Evolutionary conservation across 2,113 vertebrate genomes (phyloP).

Genomic region (Connochaetes taurinus): DNA sequence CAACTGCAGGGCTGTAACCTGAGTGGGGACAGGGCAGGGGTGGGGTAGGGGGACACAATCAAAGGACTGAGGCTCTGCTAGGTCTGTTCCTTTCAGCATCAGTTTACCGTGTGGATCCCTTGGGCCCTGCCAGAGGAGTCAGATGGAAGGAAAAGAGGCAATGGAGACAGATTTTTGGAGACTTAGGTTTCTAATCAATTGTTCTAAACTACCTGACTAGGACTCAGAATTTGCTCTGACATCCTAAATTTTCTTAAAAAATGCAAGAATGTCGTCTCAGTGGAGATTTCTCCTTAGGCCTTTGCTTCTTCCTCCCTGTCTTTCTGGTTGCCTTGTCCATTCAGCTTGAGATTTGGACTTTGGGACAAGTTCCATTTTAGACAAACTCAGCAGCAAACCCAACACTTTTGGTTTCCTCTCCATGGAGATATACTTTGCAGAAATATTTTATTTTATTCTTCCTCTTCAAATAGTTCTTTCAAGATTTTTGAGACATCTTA

Average conservation of each 20-base stretch:
- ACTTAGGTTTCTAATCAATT: conserved; percentile 26
- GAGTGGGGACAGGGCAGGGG: not conserved
- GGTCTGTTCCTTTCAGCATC: not conserved
- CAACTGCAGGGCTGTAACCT: not conserved
- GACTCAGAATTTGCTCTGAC: not conserved
- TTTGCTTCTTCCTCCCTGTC: not conserved
- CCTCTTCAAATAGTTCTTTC: not conserved
- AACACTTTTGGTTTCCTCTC: not conserved
- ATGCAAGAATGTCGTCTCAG: not conserved
- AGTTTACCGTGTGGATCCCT: not conserved
- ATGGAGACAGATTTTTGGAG: conserved; percentile 5
- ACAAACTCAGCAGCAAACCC: not conserved
- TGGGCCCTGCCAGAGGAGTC: not conserved
- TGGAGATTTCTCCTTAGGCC: not conserved
- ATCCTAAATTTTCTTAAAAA: conserved; percentile 5
- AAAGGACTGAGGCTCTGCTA: not conserved
- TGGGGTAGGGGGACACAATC: not conserved
- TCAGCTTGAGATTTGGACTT: not conserved
- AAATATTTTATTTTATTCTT: not conserved
- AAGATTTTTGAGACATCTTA: not conserved
- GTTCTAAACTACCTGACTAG: not conserved
- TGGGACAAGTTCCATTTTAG: not conserved
- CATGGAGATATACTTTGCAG: not conserved
- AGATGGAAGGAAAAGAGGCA: not conserved
- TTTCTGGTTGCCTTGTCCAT: not conserved